Evolutionary conservation across 2,797 vertebrate genomes (phyloP), one percentile per base, ranked within the genome.

Genomic region (Sphaeramia orbicularis): DNA sequence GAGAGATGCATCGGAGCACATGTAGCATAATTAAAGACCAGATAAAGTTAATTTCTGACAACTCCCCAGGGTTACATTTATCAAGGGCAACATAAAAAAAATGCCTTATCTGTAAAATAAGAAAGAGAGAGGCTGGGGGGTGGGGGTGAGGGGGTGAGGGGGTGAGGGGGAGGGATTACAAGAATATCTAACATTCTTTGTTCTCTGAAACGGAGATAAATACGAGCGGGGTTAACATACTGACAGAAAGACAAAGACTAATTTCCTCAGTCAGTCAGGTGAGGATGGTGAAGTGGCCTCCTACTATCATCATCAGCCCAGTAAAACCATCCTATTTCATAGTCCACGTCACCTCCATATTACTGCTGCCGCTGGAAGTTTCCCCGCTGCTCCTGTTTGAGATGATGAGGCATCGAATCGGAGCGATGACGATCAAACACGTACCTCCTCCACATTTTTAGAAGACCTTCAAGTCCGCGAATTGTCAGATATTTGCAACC

Each of bases 11-110:
- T 87, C 81, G 76, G 69, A 85, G 79, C 83, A 82, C 85, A 79
- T 85, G 86, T 84, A 66, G 48, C 40, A 21, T 90, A 92, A 91
- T 91, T 92, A 90, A 88, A 84, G 83, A 90, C 63, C 73, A 87
- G 86, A 90, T 88, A 87, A 91, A 90, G 83, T 87, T 92, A 83
- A 89, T 91, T 91, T 89, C 79, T 91, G 80, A 90, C 86, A 91
- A 81, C 74, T 71, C 84, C 85, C 78, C 10, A 14, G 44, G 83
- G 89, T 56, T 65, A 75, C 63, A 72, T 88, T 84, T 89, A 88
- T 90, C 90, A 90, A 87, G 83, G 78, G 65, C 85, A 89, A 74
- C 59, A 76, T 60, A 67, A 41, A 63, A 75, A 80, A 82, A 84
- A 70, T 6, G 47, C 66, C 54, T 60, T 76, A 84, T 85, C 81